These are phyloP conservation scores for Hydropotes inermis DNA, from an alignment of 2,113 vertebrate genomes.

Conservation along the genomic window DNA sequence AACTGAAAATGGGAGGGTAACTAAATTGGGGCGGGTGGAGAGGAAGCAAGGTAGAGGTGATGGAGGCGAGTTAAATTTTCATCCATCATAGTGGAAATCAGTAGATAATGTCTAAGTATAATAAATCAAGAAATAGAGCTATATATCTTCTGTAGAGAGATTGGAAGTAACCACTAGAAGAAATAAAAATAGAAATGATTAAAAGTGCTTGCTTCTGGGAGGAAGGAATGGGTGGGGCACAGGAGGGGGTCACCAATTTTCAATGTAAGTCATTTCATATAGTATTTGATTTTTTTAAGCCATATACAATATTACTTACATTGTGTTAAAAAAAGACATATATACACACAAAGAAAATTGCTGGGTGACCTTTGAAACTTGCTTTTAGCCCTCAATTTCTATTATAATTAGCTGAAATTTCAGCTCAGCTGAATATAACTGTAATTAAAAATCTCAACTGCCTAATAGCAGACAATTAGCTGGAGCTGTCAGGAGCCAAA, in stretches of 20 bases:
- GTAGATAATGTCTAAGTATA: neutral
- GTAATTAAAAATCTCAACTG: constrained; percentile 71
- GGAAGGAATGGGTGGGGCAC: neutral
- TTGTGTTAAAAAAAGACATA: neutral
- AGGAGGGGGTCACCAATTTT: neutral
- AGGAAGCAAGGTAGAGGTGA: neutral
- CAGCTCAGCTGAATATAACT: constrained; percentile 60
- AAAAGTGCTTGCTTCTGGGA: constrained; percentile 32
- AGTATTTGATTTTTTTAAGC: constrained; percentile 6
- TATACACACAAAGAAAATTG: constrained; percentile 17
- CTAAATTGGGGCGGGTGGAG: neutral
- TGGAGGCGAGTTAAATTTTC: neutral
- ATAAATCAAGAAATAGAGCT: neutral
- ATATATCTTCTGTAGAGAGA: neutral
- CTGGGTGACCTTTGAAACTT: constrained; percentile 55
- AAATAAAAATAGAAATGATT: constrained; percentile 30
- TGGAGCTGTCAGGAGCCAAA: constrained; percentile 60
- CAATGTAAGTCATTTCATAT: neutral
- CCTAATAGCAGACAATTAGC: constrained; percentile 70
- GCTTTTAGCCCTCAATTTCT: constrained; percentile 48
- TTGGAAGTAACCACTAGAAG: neutral
- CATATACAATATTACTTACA: neutral
- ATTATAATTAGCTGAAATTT: constrained; percentile 70
- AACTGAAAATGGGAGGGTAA: neutral
- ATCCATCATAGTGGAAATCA: neutral